Conservation (phyloP, 1,140 invertebrate species). For the Aphaenogaster floridana region DNA sequence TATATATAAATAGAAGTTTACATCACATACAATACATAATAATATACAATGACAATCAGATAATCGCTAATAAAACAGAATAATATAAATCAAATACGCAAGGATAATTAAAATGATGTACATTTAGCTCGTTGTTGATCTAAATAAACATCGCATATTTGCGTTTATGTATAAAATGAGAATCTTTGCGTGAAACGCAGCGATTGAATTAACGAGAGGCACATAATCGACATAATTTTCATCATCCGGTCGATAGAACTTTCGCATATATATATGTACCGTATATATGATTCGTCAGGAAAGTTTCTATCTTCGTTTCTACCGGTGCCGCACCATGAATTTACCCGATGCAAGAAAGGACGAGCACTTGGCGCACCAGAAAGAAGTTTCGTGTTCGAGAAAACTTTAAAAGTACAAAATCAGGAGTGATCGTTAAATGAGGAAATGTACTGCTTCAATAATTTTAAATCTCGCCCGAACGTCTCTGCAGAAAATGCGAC, state of each 20-base stretch:
- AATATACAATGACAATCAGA: background rate
- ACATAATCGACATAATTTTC: background rate
- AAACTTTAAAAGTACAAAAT: constrained; percentile 63
- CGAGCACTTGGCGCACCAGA: constrained; percentile 48
- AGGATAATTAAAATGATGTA: background rate
- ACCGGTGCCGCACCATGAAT: constrained; percentile 23
- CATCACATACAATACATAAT: background rate
- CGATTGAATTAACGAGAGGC: background rate
- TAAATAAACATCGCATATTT: background rate
- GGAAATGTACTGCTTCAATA: constrained; percentile 62
- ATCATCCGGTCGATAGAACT: constrained; percentile 3
- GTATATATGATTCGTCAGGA: constrained; percentile 17
- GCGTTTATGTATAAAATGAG: background rate
- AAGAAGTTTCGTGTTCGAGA: constrained; percentile 52
- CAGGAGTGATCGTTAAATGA: constrained; percentile 61
- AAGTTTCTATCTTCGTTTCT: constrained; percentile 45
- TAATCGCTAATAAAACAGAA: constrained; percentile 3
- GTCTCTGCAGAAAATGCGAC: constrained; percentile 53
- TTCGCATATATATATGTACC: background rate
- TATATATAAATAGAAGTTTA: background rate
- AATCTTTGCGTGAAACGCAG: background rate
- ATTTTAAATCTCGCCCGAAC: constrained; percentile 59
- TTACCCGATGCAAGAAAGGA: constrained; percentile 46
- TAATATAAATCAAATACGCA: background rate
- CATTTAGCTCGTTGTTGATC: background rate